Percentiles rank a stretch among this genome's conserved stretches.
Conservation (phyloP, 2,888 invertebrate species). For the Pantelozetes paolii region DNA sequence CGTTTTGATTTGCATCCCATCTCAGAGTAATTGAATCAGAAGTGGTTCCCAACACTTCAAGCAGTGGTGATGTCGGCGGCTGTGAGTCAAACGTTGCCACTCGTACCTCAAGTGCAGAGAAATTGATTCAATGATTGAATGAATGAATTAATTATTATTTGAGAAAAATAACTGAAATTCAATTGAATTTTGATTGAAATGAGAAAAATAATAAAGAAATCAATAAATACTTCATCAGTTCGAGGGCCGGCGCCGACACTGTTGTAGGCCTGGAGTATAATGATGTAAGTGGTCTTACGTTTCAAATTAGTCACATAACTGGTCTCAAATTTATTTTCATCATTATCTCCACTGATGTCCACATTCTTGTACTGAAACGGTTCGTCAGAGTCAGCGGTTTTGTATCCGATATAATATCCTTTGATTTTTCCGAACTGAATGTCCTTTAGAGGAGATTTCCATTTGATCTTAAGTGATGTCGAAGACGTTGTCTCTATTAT, state of each 20-base stretch:
- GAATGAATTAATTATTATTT: too few species aligned
- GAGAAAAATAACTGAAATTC: too few species aligned
- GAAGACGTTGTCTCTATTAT: slow-evolving; percentile 42
- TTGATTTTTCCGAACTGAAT: slow-evolving; percentile 53
- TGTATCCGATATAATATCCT: slow-evolving; percentile 55
- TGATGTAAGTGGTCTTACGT: slow-evolving; percentile 53
- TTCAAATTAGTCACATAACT: slow-evolving; percentile 50
- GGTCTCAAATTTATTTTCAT: slow-evolving; percentile 29
- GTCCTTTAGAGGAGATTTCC: slow-evolving; percentile 50
- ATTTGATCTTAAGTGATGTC: slow-evolving; percentile 43
- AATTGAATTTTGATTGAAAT: neutral
- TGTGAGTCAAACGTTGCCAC: slow-evolving; percentile 43
- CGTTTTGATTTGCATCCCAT: slow-evolving; percentile 44
- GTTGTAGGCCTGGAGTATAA: slow-evolving; percentile 54
- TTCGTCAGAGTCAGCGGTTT: slow-evolving; percentile 43
- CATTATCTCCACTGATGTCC: slow-evolving; percentile 42
- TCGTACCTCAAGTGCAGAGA: neutral
- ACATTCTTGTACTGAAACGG: slow-evolving; percentile 48
- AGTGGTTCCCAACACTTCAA: slow-evolving; percentile 44
- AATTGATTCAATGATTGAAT: too few species aligned
- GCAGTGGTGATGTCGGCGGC: slow-evolving; percentile 47
- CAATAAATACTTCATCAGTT: slow-evolving; percentile 47
- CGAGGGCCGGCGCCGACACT: slow-evolving; percentile 53
- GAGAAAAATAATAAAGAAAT: neutral
- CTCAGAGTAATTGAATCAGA: slow-evolving; percentile 45